Base-by-base conservation (phyloP, 2,797 vertebrate genomes). In the Sarcophilus harrisii region DNA sequence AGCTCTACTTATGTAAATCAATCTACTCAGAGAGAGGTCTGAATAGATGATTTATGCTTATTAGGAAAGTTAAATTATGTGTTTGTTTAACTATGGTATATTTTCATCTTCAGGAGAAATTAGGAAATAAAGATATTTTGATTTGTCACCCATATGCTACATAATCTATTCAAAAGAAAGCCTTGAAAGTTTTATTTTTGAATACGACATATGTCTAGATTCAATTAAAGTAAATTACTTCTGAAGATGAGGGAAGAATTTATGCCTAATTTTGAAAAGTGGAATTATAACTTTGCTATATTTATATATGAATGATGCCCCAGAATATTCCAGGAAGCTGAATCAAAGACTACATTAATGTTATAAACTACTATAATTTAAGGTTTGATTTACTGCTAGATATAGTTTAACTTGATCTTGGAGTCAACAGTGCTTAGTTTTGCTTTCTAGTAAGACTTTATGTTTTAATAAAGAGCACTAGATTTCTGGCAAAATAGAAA, bases 391-490 rank as follows among this genome's bases (percentile, higher is more conserved):
- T 94, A n/a, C 38, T 58, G 5, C 57, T 89, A 93, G 30, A 73
- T 57, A 58, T 32, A 92, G 2, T 93, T 95, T 91, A 92, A 30
- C 38, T 60, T n/a, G 90, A 45, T 94, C 21, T 92, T 95, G 49
- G 93, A 92, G 59, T 54, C 95, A 97, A 93, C 28, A 92, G 21
- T 60, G 58, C n/a, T 94, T 91, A 91, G 90, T 58, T 90, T 3
- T 60, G 38, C 5, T 93, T 90, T 66, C 32, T 59, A 62, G 54
- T 45, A 92, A 1, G 1, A 93, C 92, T 94, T 96, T 93, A 95
- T 95, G 21, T 93, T 96, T 95, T 45, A 95, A 92, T 91, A 91
- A 81, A 93, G 92, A 62, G 4, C n/a, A 29, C 92, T 30, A 59
- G 12, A 58, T 3, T 92, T 96, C 57, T 73, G 60, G 9, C 57